A percentile compares a stretch with the other conserved stretches of the same genome.
Conservation (phyloP, 2,888 invertebrate species). For the Phaedon cochleariae region DNA sequence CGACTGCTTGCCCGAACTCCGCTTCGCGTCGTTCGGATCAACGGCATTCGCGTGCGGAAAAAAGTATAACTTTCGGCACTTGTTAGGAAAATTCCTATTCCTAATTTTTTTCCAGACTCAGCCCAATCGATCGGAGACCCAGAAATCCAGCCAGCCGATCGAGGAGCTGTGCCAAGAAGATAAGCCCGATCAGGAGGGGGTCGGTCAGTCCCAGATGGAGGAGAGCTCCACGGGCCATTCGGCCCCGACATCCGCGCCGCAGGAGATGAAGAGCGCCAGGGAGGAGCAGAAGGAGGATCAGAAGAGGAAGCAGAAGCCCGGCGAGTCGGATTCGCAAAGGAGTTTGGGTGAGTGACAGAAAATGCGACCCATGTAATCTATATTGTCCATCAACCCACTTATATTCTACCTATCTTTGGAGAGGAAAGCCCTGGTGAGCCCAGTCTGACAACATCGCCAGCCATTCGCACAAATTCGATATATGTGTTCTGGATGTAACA, state of each 20-base stretch:
- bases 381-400: too few relatives aligned
- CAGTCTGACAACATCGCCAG: too few relatives aligned
- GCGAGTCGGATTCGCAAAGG: slow-evolving; percentile 77
- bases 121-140: slow-evolving; percentile 52
- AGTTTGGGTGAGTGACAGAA: slow-evolving; percentile 64
- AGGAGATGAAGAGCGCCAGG: slow-evolving; percentile 53
- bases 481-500: too few relatives aligned
- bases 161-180: slow-evolving; percentile 67
- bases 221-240: slow-evolving; percentile 76
- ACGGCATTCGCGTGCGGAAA: too few relatives aligned
- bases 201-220: slow-evolving; percentile 80
- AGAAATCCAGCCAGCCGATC: slow-evolving; percentile 58
- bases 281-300: slow-evolving; percentile 57
- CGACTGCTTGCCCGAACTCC: too few relatives aligned
- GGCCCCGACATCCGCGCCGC: slow-evolving; percentile 54
- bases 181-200: slow-evolving; percentile 71
- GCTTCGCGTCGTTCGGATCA: too few relatives aligned
- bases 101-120: slow-evolving; percentile 63
- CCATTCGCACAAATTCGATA: too few relatives aligned
- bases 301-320: slow-evolving; percentile 75
- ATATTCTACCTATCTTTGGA: too few relatives aligned
- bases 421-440: too few relatives aligned
- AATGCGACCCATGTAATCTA: too few relatives aligned
- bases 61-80: too few relatives aligned
- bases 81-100: too few relatives aligned